These are phyloP conservation scores for Panthera leo DNA, from an alignment of 2,113 vertebrate genomes.

Conservation along the genomic window DNA sequence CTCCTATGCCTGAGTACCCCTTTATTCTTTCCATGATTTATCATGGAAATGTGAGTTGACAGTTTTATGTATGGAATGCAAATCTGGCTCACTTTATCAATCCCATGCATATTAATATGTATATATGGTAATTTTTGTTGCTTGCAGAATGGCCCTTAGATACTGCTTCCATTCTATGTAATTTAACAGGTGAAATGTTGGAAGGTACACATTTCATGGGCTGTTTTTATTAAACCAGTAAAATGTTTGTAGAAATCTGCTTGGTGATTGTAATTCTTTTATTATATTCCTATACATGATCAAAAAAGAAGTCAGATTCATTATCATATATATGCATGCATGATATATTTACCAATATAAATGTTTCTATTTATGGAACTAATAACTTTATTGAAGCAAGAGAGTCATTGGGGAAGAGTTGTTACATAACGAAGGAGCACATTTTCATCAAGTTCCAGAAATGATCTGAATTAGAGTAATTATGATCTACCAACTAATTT, in stretches of 20 bases:
- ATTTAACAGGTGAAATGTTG: conserved; percentile 58
- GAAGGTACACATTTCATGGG: neutral
- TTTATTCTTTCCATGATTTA: conserved; percentile 68
- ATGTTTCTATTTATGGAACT: conserved; percentile 41
- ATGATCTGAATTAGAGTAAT: conserved; percentile 63
- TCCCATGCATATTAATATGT: conserved; percentile 69
- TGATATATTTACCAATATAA: conserved; percentile 29
- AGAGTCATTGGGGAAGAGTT: conserved; percentile 18
- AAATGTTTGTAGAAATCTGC: conserved; percentile 23
- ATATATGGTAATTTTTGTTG: conserved; percentile 66
- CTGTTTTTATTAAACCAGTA: conserved; percentile 58
- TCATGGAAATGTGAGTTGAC: conserved; percentile 70
- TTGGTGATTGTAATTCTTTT: neutral
- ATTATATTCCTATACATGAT: neutral
- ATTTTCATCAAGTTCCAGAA: conserved; percentile 59
- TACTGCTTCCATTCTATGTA: conserved; percentile 14
- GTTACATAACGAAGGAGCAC: conserved; percentile 13
- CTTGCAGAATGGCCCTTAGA: conserved; percentile 59
- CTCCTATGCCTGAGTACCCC: neutral
- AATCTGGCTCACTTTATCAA: conserved; percentile 66
- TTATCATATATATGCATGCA: neutral
- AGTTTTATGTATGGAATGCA: conserved; percentile 74
- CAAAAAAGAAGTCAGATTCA: neutral
- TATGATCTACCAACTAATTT: conserved; percentile 51
- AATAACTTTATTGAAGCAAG: neutral